phyloP scores from a whole-genome alignment of 1,140 invertebrate genomes.

The Protaetia brevitarsis region DNA sequence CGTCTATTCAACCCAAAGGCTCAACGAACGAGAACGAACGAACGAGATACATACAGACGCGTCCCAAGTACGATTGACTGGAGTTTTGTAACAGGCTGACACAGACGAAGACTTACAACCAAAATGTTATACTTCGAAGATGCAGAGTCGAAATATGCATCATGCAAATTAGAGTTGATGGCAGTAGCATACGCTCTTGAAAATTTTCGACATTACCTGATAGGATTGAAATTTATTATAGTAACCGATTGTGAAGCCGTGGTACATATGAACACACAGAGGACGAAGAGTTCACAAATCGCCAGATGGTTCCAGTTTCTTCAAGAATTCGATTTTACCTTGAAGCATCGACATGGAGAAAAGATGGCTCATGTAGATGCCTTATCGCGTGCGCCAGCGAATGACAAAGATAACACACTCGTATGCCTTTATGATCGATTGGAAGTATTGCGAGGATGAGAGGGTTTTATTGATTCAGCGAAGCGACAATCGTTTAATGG shows the following conservation, averaged over 20 bases:
- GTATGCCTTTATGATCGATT: neutral
- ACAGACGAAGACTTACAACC: neutral
- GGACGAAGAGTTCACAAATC: conserved; percentile 27
- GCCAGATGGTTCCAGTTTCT: conserved; percentile 33
- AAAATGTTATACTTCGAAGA: conserved; percentile 32
- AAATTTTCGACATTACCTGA: conserved; percentile 40
- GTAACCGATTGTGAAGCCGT: conserved; percentile 43
- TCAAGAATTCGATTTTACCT: conserved; percentile 31
- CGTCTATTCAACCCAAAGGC: neutral
- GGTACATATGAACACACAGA: conserved; percentile 26
- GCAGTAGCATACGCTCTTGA: conserved; percentile 21
- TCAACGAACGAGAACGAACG: neutral
- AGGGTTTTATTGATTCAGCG: neutral
- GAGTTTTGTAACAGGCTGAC: conserved; percentile 22
- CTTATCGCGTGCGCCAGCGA: no score
- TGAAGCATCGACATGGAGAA: conserved; percentile 21
- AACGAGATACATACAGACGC: neutral
- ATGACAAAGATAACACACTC: neutral
- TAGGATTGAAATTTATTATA: conserved; percentile 44
- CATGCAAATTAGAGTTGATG: conserved; percentile 34
- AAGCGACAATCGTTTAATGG: neutral
- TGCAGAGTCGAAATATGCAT: no score
- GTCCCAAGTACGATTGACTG: no score
- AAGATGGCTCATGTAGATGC: neutral
- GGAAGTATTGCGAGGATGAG: neutral